Evolutionary conservation across 1,140 invertebrate genomes (phyloP).

Genomic region (Caligus rogercresseyi): DNA sequence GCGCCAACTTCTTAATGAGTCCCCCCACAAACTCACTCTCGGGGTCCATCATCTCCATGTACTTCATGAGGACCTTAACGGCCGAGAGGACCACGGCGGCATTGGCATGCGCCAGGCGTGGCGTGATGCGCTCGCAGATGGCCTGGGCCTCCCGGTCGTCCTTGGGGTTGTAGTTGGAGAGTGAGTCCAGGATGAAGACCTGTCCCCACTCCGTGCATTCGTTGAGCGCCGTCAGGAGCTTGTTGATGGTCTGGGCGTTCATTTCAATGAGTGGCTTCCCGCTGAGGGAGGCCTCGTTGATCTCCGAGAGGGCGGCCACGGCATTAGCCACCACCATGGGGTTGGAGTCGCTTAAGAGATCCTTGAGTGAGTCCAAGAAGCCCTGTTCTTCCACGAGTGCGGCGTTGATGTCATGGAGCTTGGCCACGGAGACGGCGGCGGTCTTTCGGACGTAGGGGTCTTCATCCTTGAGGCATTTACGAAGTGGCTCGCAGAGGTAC

Average conservation of each 20-base stretch:
- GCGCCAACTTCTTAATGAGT: conserved; percentile 88
- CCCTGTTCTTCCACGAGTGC: conserved; percentile 94
- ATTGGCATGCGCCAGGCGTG: conserved; percentile 93
- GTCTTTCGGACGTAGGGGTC: conserved; percentile 99
- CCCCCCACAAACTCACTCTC: conserved; percentile 86
- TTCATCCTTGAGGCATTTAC: conserved; percentile 97
- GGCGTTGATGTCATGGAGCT: conserved; percentile 96
- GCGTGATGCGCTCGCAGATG: conserved; percentile 95
- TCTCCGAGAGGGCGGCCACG: conserved; percentile 93
- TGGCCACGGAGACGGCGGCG: conserved; percentile 96
- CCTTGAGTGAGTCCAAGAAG: conserved; percentile 90
- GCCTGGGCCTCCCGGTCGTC: conserved; percentile 98
- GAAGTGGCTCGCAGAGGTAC: conserved; percentile 92
- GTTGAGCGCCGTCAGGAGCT: conserved; percentile 90
- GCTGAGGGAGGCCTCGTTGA: conserved; percentile 85
- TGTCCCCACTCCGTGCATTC: conserved; percentile 99
- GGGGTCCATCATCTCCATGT: conserved; percentile 87
- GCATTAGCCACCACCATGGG: conserved; percentile 99
- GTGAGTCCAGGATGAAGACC: conserved; percentile 89
- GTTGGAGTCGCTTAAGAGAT: conserved; percentile 94
- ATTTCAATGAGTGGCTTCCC: conserved; percentile 86
- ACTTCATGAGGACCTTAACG: conserved; percentile 92
- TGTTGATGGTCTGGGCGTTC: conserved; percentile 94
- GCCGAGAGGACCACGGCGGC: conserved; percentile 98
- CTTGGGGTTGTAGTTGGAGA: conserved; percentile 90